Evolutionary conservation across 2,888 invertebrate species (phyloP), one percentile per base, ranked within the genome.

Genomic region (Nemotelus nigrinus): DNA sequence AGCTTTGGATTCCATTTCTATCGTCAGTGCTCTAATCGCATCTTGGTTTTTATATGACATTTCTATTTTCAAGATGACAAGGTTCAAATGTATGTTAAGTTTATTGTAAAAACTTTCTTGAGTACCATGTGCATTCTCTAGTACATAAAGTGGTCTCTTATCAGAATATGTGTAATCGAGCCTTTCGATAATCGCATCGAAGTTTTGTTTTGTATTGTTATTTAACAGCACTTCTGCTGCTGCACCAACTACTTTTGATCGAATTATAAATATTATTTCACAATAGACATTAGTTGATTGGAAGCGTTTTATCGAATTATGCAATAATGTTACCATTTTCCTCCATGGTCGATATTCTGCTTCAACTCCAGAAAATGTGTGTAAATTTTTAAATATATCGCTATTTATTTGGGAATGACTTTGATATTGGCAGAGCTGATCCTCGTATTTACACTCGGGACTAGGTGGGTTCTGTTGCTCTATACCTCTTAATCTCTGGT

Each of bases 41-140:
- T 39, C 25, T 5, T 6, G 8, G 43, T 63, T 43, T 39, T 39
- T 25, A 43, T 63, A 41, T 3, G 63, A n/a, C 39, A 39, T 63
- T 41, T 63, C 63, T 3, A 63, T 63, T 43, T 63, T 63, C 4
- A 3, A 63, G 7, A 63, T 41, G 3, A 39, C 3, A 5, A 63
- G 25, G 43, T 63, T 39, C 10, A 63, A 63, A 63, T 63, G 63
- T 63, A 43, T 6, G 10, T 63, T 63, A 43, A 63, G 25, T 63
- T 63, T 63, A 43, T 63, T 39, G 43, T 63, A 63, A 43, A 63
- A 63, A 43, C 6, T 8, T 8, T 63, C 43, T 6, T 2, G 41
- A 5, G 63, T 5, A 63, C 43, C 41, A 41, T 76, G 78, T 41
- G 77, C 77, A 2, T 70, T 3, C 4, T 70, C 55, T 8, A 70